These are phyloP conservation scores for Lamellibrachia columna DNA, from an alignment of 2,888 invertebrate genomes.

Conservation along the genomic window DNA sequence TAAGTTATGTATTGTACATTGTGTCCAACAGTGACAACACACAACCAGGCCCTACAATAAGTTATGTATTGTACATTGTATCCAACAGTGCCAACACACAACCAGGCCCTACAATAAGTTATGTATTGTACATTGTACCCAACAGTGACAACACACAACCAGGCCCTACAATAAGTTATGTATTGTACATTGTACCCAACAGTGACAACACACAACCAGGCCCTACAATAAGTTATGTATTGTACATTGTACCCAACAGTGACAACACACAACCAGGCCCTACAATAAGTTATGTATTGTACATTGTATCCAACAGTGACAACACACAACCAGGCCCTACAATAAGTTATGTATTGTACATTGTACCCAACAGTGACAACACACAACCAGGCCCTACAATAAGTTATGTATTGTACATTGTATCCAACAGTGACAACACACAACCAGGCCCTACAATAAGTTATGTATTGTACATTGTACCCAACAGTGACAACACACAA, in stretches of 20 bases:
- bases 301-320: not conserved
- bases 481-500: not conserved
- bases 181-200: not conserved
- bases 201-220: not conserved
- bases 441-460: not conserved
- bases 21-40: too few species aligned
- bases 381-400: not conserved
- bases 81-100: not conserved
- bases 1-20: too few species aligned
- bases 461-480: not conserved
- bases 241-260: not conserved
- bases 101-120: not conserved
- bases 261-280: not conserved
- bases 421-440: not conserved
- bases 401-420: not conserved
- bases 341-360: not conserved
- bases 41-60: too few species aligned
- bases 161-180: not conserved
- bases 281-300: not conserved
- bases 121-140: not conserved
- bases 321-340: not conserved
- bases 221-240: not conserved
- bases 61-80: too few species aligned
- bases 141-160: not conserved
- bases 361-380: not conserved